Base-by-base conservation (phyloP, 2,113 vertebrate genomes). In the Gnathonemus echidnorhynchus region DNA sequence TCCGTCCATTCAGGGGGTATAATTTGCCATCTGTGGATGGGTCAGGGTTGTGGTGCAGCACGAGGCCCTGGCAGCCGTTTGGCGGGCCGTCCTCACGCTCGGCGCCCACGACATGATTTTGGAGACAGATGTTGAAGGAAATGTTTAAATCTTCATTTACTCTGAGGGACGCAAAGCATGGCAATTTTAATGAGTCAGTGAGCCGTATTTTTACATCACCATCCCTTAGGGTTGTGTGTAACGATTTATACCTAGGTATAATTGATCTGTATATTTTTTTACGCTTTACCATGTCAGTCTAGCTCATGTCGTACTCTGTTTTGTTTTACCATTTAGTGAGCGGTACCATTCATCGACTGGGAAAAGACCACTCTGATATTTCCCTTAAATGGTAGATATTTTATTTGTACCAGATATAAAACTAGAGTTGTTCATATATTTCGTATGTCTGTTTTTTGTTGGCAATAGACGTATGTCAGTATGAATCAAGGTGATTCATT, bases 11-110 rank as follows among this genome's bases (percentile, higher is more conserved):
- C 83, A 62, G 88, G 52, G 77, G 8, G 39, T 86, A 80, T 86
- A 62, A 85, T 86, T 86, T 45, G 42, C 52, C 89, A 62, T 89
- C 89, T 86, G 89, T 86, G 39, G 80, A 27, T 9, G 80, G 89
- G 77, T 84, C 52, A 62, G 39, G 53, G 39, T 86, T 86, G 21
- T 11, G 53, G 24, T 35, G 52, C 19, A 1, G 50, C n/a, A 3
- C 6, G 24, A 15, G 10, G 5, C 7, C 31, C 52, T 11, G 50
- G 13, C 24, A 39, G 77, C n/a, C 35, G 80, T 77, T 52, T 42
- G 31, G 17, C 31, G 2, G 49, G 31, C 50, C 11, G 74, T n/a
- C 24, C n/a, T 50, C 11, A 50, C 35, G 2, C 13, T 56, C 27
- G 1, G 35, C 0, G 49, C 3, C 49, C 77, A 2, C 50, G 13